These are phyloP conservation scores for Molorchus minor DNA, from an alignment of 2,888 invertebrate species.

Conservation along the genomic window DNA sequence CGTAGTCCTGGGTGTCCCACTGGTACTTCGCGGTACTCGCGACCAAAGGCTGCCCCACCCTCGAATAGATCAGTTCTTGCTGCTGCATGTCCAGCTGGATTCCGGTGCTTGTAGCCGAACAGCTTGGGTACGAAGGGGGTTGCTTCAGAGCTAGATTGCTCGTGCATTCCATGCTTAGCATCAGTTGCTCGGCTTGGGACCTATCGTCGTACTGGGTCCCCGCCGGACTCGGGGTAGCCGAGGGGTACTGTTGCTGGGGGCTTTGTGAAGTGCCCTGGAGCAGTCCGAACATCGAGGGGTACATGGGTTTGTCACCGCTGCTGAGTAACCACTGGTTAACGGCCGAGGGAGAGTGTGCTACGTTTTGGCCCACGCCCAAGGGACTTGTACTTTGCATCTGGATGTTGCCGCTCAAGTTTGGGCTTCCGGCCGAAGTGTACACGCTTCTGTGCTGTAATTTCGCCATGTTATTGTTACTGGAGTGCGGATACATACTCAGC, in stretches of 20 bases:
- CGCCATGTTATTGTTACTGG: slow-evolving; percentile 56
- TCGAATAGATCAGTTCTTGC: slow-evolving; percentile 66
- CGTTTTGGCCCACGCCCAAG: slow-evolving; percentile 59
- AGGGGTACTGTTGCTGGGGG: slow-evolving; percentile 67
- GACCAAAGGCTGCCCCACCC: slow-evolving; percentile 64
- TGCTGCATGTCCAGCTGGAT: slow-evolving; percentile 66
- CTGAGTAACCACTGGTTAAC: slow-evolving; percentile 79
- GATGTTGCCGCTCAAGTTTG: slow-evolving; percentile 63
- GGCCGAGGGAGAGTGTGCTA: slow-evolving; percentile 67
- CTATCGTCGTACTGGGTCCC: slow-evolving; percentile 73
- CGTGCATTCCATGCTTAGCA: slow-evolving; percentile 70
- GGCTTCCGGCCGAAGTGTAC: slow-evolving; percentile 74
- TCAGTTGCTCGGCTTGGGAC: slow-evolving; percentile 69
- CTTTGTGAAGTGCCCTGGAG: slow-evolving; percentile 68
- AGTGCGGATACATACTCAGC: slow-evolving; percentile 68
- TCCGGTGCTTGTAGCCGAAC: slow-evolving; percentile 60
- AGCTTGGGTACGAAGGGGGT: slow-evolving; percentile 71
- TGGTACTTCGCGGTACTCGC: slow-evolving; percentile 71
- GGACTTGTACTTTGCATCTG: slow-evolving; percentile 59
- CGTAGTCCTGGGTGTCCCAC: slow-evolving; percentile 70
- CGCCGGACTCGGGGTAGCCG: slow-evolving; percentile 65
- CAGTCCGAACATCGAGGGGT: slow-evolving; percentile 71
- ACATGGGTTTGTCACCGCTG: slow-evolving; percentile 72
- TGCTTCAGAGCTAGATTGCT: slow-evolving; percentile 68
- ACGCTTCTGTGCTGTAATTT: slow-evolving; percentile 65